Conservation (phyloP, 2,888 invertebrate genomes). For the Clostera curtula region DNA sequence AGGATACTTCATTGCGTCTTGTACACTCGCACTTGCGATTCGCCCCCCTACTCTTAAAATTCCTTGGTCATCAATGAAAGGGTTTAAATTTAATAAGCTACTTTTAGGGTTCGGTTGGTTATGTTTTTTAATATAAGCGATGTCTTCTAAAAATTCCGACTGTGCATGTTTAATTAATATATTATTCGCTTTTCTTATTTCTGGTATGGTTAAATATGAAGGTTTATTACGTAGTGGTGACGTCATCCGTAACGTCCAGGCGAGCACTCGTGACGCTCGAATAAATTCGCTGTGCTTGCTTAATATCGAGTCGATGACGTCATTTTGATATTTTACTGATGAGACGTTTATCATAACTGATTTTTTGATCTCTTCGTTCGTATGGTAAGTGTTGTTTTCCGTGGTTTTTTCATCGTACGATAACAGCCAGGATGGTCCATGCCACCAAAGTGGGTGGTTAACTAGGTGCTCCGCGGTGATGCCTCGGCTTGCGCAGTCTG, state of each 20-base stretch:
- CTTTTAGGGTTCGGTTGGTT: slow-evolving; percentile 5
- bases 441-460: slow-evolving; percentile 13
- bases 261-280: slow-evolving; percentile 3
- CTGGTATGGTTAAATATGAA: slow-evolving; percentile 3
- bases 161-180: slow-evolving; percentile 12
- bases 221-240: slow-evolving; percentile 2
- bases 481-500: slow-evolving; percentile 13
- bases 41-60: slow-evolving; percentile 11
- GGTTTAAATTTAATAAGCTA: slow-evolving; percentile 9
- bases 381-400: neutral
- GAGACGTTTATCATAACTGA: slow-evolving; percentile 1
- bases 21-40: slow-evolving; percentile 5
- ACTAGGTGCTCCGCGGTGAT: slow-evolving; percentile 4
- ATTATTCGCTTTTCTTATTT: slow-evolving; percentile 6
- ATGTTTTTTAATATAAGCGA: slow-evolving; percentile 7
- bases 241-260: slow-evolving; percentile 6
- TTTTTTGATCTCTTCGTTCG: neutral
- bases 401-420: neutral
- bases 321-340: neutral
- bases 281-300: slow-evolving; percentile 6
- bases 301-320: slow-evolving; percentile 2
- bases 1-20: slow-evolving; percentile 6
- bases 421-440: slow-evolving; percentile 10
- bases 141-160: slow-evolving; percentile 8
- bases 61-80: slow-evolving; percentile 9